phyloP scores from a whole-genome alignment of 2,113 vertebrate species.

The Dasypus novemcinctus region DNA sequence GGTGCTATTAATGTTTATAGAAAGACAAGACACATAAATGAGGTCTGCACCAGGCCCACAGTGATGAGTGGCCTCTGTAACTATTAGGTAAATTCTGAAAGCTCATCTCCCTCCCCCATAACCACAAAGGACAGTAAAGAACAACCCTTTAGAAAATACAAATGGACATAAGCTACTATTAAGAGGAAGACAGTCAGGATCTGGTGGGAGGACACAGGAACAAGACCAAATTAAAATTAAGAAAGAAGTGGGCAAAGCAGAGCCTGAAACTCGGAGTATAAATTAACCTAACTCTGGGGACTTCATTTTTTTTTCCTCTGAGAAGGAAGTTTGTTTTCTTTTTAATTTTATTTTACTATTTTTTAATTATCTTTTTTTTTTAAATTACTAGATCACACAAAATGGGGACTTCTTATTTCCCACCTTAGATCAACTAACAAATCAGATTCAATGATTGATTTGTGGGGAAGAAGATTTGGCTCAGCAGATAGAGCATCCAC shows the following conservation, averaged over 20 bases:
- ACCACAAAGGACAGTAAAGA: background rate
- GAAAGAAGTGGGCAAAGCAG: background rate
- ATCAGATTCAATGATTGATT: background rate
- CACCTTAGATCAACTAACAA: constrained; percentile 2
- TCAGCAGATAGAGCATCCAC: no score
- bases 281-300: background rate
- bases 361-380: no score
- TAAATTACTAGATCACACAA: no score
- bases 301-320: background rate
- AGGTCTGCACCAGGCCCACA: background rate
- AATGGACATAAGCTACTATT: background rate
- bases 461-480: no score
- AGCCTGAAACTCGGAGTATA: background rate
- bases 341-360: no score
- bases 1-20: background rate
- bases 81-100: background rate
- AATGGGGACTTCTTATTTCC: background rate
- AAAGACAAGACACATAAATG: background rate
- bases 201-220: background rate
- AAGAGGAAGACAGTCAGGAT: background rate
- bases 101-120: background rate
- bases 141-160: background rate
- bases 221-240: background rate
- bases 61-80: background rate
- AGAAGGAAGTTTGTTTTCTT: no score